These are phyloP conservation scores for Torymus auratus DNA, from an alignment of 2,888 invertebrate species.

Conservation along the genomic window DNA sequence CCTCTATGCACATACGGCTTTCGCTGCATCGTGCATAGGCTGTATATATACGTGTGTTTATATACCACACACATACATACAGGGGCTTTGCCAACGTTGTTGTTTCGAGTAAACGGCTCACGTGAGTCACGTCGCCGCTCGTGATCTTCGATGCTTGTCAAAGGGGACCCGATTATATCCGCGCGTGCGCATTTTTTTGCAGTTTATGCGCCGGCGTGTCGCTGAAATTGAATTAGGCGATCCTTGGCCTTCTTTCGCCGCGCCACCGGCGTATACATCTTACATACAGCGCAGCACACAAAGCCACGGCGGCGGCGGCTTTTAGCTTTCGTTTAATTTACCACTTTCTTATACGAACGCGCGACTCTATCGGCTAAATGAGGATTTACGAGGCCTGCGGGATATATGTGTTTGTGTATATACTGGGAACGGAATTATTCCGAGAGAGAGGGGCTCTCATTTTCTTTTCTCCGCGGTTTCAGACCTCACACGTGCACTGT, in stretches of 20 bases:
- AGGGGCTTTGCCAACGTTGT: not conserved
- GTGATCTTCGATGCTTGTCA: constrained; percentile 59
- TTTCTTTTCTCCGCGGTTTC: constrained; percentile 19
- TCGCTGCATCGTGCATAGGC: not conserved
- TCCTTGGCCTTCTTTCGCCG: constrained; percentile 58
- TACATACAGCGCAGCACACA: not conserved
- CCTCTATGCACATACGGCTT: not conserved
- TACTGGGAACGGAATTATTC: constrained; percentile 52
- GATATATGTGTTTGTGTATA: not conserved
- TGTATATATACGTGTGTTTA: too few relatives aligned
- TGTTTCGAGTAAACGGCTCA: constrained; percentile 36
- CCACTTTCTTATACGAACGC: constrained; percentile 50
- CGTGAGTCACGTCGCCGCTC: constrained; percentile 58
- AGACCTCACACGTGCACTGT: not conserved
- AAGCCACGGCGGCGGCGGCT: constrained; percentile 16
- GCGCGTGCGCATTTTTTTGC: constrained; percentile 23
- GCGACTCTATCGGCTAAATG: constrained; percentile 51
- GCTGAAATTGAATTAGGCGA: constrained; percentile 58
- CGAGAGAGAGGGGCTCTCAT: constrained; percentile 31
- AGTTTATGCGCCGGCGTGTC: constrained; percentile 33
- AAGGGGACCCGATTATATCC: constrained; percentile 49
- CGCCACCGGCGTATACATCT: not conserved
- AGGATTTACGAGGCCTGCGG: constrained; percentile 51
- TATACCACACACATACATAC: not conserved
- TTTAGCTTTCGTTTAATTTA: constrained; percentile 56